Conservation (phyloP, 2,113 vertebrate species). For the Girardinichthys multiradiatus region DNA sequence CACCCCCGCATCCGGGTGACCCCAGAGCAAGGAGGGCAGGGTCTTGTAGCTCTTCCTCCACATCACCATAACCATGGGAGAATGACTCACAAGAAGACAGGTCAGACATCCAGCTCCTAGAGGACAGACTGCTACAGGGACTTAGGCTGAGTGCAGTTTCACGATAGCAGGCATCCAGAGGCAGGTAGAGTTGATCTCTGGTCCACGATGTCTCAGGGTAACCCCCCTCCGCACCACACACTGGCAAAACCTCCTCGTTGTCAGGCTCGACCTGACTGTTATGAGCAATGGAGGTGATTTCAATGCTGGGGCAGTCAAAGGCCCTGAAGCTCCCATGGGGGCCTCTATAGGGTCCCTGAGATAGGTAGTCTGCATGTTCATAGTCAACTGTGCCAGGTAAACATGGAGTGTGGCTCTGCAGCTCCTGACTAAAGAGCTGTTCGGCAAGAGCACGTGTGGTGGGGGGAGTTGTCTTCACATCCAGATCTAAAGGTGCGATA, state of each 20-base stretch:
- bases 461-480: conserved; percentile 83
- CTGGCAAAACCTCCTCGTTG: conserved; percentile 6
- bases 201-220: conserved; percentile 49
- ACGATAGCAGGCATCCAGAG: conserved; percentile 89
- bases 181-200: conserved; percentile 92
- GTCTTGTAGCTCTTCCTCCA: conserved; percentile 89
- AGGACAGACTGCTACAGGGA: conserved; percentile 81
- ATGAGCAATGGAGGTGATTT: conserved; percentile 91
- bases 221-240: conserved; percentile 45
- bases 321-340: conserved; percentile 84
- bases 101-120: conserved; percentile 81
- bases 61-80: conserved; percentile 90
- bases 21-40: conserved; percentile 83
- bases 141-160: conserved; percentile 80
- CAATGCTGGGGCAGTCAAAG: conserved; percentile 96
- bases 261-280: conserved; percentile 60
- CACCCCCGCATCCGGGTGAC: conserved; percentile 71
- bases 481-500: conserved; percentile 82
- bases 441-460: conserved; percentile 83
- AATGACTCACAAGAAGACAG: conserved; percentile 95
- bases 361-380: conserved; percentile 75
- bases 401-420: conserved; percentile 78
- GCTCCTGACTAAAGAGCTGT: conserved; percentile 83
- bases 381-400: conserved; percentile 79
- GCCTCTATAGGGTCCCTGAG: conserved; percentile 81